phyloP scores from a whole-genome alignment of 2,113 vertebrate genomes.

The Cranoglanis bouderius region DNA sequence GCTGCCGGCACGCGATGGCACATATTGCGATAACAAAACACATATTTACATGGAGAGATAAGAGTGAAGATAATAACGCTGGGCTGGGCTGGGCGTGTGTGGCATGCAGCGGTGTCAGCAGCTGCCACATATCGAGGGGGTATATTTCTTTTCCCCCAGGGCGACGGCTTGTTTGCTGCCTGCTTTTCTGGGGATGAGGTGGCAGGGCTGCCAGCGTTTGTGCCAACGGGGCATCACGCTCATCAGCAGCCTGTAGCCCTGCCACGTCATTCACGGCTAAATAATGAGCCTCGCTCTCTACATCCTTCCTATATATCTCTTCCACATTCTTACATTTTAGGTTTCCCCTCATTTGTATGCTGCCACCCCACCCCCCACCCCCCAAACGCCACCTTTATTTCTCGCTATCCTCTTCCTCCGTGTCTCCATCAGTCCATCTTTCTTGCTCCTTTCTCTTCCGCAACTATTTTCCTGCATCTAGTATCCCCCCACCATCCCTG shows the following conservation, averaged over 20 bases:
- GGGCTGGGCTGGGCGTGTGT: conserved; percentile 50
- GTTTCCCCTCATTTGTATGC: conserved; percentile 54
- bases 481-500: conserved; percentile 68
- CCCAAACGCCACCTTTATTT: conserved; percentile 70
- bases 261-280: conserved; percentile 57
- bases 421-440: conserved; percentile 51
- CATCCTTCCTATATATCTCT: conserved; percentile 39
- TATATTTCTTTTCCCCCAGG: conserved; percentile 55
- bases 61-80: conserved; percentile 52
- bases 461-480: conserved; percentile 58
- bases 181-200: conserved; percentile 52
- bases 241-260: conserved; percentile 48
- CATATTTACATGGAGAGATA: conserved; percentile 57
- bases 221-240: conserved; percentile 57
- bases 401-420: conserved; percentile 47
- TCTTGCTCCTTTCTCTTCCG: conserved; percentile 49
- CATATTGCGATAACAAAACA: conserved; percentile 53
- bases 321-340: conserved; percentile 48
- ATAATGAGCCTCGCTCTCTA: conserved; percentile 56
- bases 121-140: conserved; percentile 50
- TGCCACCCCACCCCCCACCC: conserved; percentile 69
- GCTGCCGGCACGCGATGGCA: conserved; percentile 34
- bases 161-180: conserved; percentile 60
- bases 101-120: conserved; percentile 55
- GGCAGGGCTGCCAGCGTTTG: conserved; percentile 53